phyloP scores from a whole-genome alignment of 2,113 vertebrate genomes.

The Carassius auratus region DNA sequence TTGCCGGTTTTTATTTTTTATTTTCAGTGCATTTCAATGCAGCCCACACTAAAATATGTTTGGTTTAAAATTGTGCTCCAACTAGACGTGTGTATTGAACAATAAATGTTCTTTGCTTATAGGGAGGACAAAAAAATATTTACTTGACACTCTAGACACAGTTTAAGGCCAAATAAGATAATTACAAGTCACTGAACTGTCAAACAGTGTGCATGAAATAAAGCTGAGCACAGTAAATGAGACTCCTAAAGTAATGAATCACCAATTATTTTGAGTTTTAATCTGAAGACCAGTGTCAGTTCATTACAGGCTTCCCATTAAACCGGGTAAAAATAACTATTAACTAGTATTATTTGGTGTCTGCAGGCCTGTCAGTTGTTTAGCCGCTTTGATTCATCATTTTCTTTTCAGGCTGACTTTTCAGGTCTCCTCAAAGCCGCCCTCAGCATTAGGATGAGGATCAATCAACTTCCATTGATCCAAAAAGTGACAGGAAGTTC shows the following conservation, averaged over 20 bases:
- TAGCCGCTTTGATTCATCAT: conserved; percentile 23
- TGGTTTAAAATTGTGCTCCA: neutral
- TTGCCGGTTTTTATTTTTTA: neutral
- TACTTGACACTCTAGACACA: neutral
- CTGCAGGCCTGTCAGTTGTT: conserved; percentile 16
- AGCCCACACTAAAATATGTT: neutral
- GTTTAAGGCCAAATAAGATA: neutral
- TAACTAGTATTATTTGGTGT: conserved; percentile 9
- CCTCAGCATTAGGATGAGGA: conserved; percentile 32
- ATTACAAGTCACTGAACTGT: neutral
- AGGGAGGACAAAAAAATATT: neutral
- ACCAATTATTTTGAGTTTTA: conserved; percentile 24
- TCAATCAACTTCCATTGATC: conserved; percentile 43
- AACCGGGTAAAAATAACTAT: neutral
- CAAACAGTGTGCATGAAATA: neutral
- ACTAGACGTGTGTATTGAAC: neutral
- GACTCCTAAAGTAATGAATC: neutral
- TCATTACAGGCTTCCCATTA: neutral
- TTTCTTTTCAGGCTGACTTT: conserved; percentile 39
- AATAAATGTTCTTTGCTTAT: neutral
- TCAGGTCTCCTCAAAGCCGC: conserved; percentile 41
- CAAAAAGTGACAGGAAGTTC: conserved; percentile 36
- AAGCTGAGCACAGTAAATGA: neutral
- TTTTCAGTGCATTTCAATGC: neutral
- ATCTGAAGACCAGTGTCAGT: neutral